Base-by-base conservation (phyloP, 2,113 vertebrate species). In the Toxotes jaculatrix region DNA sequence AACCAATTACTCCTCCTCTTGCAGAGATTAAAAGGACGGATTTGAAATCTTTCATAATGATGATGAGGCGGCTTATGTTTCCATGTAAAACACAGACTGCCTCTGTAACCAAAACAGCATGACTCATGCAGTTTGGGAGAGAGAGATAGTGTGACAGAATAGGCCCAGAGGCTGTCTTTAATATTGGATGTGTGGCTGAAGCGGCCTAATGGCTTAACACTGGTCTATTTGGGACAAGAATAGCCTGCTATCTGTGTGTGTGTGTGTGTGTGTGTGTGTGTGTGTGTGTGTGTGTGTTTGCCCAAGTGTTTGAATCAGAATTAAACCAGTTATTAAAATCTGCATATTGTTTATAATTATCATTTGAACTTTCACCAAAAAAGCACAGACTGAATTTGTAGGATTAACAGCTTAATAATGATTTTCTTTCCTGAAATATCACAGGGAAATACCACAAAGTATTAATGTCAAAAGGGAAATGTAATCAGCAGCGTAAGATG, bases 171-270 rank as follows among this genome's bases (percentile, higher is more conserved):
- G 84, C 82, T 82, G 75, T 90, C 88, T 91, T 93, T 92, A 92
- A 91, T 92, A 91, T 89, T 90, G 79, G 83, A 91, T 89, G 92
- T 90, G 87, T 83, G 87, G 87, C 80, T 85, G 77, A 87, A 83
- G 76, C 45, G 14, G 80, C 76, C 88, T 88, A 90, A 91, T 89
- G 86, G 84, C 84, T 92, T 70, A 74, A 85, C 91, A 80, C 85
- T 74, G 83, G 90, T 82, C 79, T 91, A 81, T 80, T 86, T 88
- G 81, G 74, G 84, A 90, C 86, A 47, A 83, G 84, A 92, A 92
- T 89, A 92, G 86, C 83, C 56, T 45, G 63, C 53, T 89, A 86
- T 90, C 60, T 69, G 16, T 51, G 13, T 73, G 51, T 57, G 47
- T 43, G 19, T 40, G 36, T n/a, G 60, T 17, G 19, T 67, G 68